Base-by-base conservation (phyloP, 2,113 vertebrate species). In the Platichthys stellatus region DNA sequence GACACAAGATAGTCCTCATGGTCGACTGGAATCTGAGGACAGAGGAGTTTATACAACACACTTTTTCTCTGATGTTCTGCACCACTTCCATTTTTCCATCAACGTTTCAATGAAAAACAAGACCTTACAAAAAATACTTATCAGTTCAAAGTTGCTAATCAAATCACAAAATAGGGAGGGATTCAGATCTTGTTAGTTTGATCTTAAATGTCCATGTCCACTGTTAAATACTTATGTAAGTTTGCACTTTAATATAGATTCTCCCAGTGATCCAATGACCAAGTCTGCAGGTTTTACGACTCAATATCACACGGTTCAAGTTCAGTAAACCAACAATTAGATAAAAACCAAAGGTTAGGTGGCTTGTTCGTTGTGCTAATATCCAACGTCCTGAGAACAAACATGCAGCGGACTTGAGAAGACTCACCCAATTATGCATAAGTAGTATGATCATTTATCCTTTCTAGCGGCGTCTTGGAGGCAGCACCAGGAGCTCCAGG, bases 391-490 rank as follows among this genome's bases (percentile, higher is more conserved):
- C 10, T 65, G 23, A 68, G 21, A 64, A 76, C 45, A 63, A 74
- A 2, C 7, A 15, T 81, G 4, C 12, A 76, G 14, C 4, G 62
- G 69, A 57, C 23, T 15, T 47, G 6, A 15, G 18, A 18, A 15
- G 15, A 94, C 97, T 94, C 95, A 97, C 92, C 96, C 95, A 93
- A 89, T 26, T 51, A 86, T 86, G 84, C 71, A 88, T 93, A 94
- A 88, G 89, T 92, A 81, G 89, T 82, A 78, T 74, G 91, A 51
- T 90, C 79, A 90, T 90, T 91, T 89, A 88, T 90, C 64, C 79
- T 83, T 86, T 93, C 90, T 85, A 66, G 87, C 2, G 53, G 83
- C 80, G 90, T 91, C 85, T 89, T 89, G 83, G 80, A 92, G 90
- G 79, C 92, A 90, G 89, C 78, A 78, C 70, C 91, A 80, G 78